Percentiles rank a stretch among this genome's conserved stretches.
These are phyloP conservation scores for Valencia hispanica DNA, from an alignment of 2,797 vertebrate species.

Conservation along the genomic window DNA sequence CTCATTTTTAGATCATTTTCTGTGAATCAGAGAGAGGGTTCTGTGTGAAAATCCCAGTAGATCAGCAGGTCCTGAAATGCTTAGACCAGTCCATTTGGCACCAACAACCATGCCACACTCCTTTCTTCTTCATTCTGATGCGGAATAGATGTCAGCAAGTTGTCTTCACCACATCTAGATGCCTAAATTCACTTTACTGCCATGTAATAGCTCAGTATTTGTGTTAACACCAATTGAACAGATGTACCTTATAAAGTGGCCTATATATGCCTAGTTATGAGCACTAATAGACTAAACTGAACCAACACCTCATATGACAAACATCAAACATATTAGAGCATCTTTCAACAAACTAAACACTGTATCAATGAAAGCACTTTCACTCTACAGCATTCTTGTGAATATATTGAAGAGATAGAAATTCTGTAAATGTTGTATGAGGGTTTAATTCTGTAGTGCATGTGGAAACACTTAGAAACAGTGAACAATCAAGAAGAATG, in stretches of 20 bases:
- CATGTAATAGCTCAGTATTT: neutral
- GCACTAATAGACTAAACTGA: neutral
- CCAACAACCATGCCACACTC: neutral
- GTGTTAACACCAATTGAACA: neutral
- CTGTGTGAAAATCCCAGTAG: too few relatives aligned
- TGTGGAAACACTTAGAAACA: too few relatives aligned
- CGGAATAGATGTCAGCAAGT: neutral
- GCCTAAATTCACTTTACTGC: neutral
- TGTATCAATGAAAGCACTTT: neutral
- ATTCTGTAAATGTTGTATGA: too few relatives aligned
- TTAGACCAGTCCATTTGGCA: neutral
- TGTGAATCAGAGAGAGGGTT: neutral
- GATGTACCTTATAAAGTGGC: neutral
- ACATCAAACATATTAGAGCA: neutral
- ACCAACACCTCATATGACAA: neutral
- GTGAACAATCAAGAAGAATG: too few relatives aligned
- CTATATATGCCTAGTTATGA: neutral
- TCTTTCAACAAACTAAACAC: neutral
- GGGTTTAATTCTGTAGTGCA: too few relatives aligned
- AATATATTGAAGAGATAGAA: too few relatives aligned
- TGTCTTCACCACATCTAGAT: neutral
- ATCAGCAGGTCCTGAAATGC: neutral
- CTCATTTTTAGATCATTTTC: neutral
- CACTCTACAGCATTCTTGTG: too few relatives aligned
- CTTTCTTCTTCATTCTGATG: neutral